A percentile compares a stretch with the other conserved stretches of the same genome.
phyloP scores from a whole-genome alignment of 2,888 invertebrate species.

The Epiblema foenella region DNA sequence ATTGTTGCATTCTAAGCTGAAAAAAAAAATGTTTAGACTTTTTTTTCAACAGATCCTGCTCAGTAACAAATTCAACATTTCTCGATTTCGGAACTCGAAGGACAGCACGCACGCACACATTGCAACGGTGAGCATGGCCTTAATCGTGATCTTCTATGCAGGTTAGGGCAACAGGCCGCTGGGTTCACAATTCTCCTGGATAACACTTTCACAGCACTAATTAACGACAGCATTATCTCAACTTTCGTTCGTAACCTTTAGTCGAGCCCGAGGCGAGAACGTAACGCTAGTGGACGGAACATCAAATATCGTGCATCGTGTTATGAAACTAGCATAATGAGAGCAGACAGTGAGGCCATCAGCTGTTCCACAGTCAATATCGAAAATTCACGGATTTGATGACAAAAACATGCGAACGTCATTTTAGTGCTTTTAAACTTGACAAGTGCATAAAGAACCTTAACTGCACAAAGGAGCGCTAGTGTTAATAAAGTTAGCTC shows the following conservation, averaged over 20 bases:
- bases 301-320: constrained; percentile 31
- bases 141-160: neutral
- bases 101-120: neutral
- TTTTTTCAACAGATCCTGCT: neutral
- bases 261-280: constrained; percentile 24
- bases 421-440: neutral
- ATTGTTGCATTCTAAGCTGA: neutral
- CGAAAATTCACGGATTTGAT: neutral
- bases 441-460: no score
- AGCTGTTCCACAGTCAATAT: constrained; percentile 11
- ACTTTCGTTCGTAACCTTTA: constrained; percentile 42
- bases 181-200: constrained; percentile 5
- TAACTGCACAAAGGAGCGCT: no score
- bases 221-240: constrained; percentile 35
- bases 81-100: neutral
- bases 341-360: constrained; percentile 20
- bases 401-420: neutral
- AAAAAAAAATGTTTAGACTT: no score
- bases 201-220: constrained; percentile 40
- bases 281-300: constrained; percentile 30
- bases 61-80: neutral
- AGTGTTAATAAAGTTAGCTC: no score
- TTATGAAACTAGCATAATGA: constrained; percentile 40
- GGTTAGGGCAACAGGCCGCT: neutral
- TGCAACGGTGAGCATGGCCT: no score